Evolutionary conservation across 2,888 invertebrate genomes (phyloP).

Genomic region (Ametastegia equiseti): DNA sequence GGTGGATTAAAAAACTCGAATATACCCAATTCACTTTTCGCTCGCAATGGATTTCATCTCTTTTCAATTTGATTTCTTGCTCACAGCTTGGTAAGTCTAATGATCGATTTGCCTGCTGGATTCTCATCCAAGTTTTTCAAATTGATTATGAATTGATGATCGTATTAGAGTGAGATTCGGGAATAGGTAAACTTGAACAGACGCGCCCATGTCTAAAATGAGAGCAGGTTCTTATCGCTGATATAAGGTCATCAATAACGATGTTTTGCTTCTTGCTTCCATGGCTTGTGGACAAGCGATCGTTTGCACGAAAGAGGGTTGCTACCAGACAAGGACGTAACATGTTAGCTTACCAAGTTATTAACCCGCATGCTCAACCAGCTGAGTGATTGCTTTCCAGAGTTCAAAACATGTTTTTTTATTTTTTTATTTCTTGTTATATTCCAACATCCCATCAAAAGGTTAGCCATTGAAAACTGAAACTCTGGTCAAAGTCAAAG

Average conservation of each 20-base stretch:
- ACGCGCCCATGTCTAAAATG: constrained; percentile 7
- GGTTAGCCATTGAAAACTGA: background rate
- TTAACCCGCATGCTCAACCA: constrained; percentile 54
- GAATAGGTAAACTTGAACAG: background rate
- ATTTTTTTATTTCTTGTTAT: background rate
- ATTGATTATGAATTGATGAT: background rate
- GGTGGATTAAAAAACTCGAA: no score
- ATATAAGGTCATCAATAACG: constrained; percentile 36
- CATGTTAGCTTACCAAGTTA: constrained; percentile 46
- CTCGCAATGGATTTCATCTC: no score
- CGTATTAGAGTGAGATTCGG: background rate
- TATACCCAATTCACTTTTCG: no score
- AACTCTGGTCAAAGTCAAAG: background rate
- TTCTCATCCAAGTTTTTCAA: no score
- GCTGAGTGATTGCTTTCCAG: constrained; percentile 49
- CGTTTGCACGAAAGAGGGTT: background rate
- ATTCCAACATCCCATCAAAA: background rate
- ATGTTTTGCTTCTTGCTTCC: constrained; percentile 12
- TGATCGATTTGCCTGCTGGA: no score
- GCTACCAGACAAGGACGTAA: background rate
- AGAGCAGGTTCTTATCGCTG: background rate
- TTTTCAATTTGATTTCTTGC: no score
- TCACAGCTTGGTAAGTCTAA: no score
- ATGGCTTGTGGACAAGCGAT: constrained; percentile 11
- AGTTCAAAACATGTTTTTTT: background rate